These are phyloP conservation scores for Olivierus martensii DNA, from an alignment of 1,140 invertebrate species.

Conservation along the genomic window DNA sequence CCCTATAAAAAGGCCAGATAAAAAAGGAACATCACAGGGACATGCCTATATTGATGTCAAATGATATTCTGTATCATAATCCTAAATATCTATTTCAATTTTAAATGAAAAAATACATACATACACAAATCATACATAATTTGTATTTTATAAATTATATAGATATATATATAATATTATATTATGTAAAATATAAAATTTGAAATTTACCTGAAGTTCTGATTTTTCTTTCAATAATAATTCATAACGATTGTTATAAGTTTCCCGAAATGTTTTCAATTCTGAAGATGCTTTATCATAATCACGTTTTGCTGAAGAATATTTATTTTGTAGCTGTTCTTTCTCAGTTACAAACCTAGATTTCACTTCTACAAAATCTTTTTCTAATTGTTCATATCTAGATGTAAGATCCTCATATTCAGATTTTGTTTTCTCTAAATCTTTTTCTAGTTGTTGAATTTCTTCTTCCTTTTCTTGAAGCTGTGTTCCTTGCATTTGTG, in stretches of 20 bases:
- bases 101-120: too few species aligned
- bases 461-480: slow-evolving; percentile 15
- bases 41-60: too few species aligned
- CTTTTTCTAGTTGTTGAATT: slow-evolving; percentile 8
- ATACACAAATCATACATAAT: too few species aligned
- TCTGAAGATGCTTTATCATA: slow-evolving; percentile 45
- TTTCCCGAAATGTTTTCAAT: slow-evolving; percentile 49
- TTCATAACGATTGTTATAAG: slow-evolving; percentile 47
- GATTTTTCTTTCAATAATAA: slow-evolving; percentile 59
- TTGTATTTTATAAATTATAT: too few species aligned
- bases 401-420: slow-evolving; percentile 62
- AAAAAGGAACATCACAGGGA: too few species aligned
- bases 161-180: too few species aligned
- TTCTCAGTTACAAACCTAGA: slow-evolving; percentile 60
- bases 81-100: too few species aligned
- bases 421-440: slow-evolving; percentile 26
- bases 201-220: slow-evolving; percentile 45
- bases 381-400: slow-evolving; percentile 66
- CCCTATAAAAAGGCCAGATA: too few species aligned
- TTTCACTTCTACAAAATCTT: slow-evolving; percentile 64
- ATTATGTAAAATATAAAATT: too few species aligned
- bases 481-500: slow-evolving; percentile 20
- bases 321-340: slow-evolving; percentile 33
- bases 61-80: too few species aligned
- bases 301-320: slow-evolving; percentile 35